Conservation (phyloP, 1,140 invertebrate species). For the Pomacea maculata region DNA sequence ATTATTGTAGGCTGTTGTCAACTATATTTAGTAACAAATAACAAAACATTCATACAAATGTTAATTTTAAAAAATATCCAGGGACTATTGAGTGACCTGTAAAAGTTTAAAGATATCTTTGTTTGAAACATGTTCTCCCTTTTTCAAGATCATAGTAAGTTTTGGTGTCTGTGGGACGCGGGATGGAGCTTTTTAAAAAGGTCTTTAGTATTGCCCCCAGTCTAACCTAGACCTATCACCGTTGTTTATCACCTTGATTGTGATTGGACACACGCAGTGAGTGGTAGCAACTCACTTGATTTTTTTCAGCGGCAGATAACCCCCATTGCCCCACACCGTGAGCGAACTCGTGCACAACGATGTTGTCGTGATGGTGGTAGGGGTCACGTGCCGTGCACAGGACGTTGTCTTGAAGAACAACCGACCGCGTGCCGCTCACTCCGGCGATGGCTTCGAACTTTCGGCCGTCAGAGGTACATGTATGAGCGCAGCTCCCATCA, state of each 20-base stretch:
- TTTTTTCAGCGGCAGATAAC: slow-evolving; percentile 18
- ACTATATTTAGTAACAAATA: slow-evolving; percentile 19
- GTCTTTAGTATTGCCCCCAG: too few species aligned
- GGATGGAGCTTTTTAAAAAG: too few species aligned
- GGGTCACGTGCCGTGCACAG: slow-evolving; percentile 47
- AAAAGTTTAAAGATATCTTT: too few species aligned
- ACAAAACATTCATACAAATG: too few species aligned
- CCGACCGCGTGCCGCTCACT: slow-evolving; percentile 26
- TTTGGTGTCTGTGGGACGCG: too few species aligned
- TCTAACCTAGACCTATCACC: too few species aligned
- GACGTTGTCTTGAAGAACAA: slow-evolving; percentile 47
- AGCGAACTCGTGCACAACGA: slow-evolving; percentile 50
- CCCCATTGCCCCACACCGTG: slow-evolving; percentile 42
- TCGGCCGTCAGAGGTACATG: slow-evolving; percentile 50
- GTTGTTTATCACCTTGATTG: too few species aligned
- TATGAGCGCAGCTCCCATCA: slow-evolving; percentile 32
- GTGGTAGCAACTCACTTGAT: neutral
- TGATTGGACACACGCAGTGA: too few species aligned
- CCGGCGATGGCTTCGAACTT: slow-evolving; percentile 43
- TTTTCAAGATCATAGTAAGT: too few species aligned
- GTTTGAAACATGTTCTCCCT: too few species aligned
- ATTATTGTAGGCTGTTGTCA: slow-evolving; percentile 37
- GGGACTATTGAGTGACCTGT: too few species aligned
- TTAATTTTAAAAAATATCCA: too few species aligned
- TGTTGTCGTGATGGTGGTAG: slow-evolving; percentile 37